Evolutionary conservation across 2,113 vertebrate genomes (phyloP), one percentile per base, ranked within the genome.

Genomic region (Embiotoca jacksoni): DNA sequence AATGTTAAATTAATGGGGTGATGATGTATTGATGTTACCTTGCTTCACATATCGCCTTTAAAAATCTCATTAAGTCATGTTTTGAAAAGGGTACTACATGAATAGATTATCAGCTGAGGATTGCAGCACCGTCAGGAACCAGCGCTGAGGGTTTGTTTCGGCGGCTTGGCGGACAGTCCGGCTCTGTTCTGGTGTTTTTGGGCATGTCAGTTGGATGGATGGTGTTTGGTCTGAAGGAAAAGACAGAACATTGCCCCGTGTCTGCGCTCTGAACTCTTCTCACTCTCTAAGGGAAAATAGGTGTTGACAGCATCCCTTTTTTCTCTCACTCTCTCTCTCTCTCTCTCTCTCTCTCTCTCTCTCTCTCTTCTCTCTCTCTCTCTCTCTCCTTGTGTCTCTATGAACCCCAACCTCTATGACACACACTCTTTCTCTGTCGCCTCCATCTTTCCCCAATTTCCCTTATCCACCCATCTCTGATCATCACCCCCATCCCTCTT

Each of bases 131-230:
- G 23, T 75, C 39, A 39, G 16, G 49, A n/a, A 50, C 35, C 16
- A 71, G 5, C 7, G 3, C 33, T 57, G 60, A 57, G 50, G 58
- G 39, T 75, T 70, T 68, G 47, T 66, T 72, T 66, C 37, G 75
- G 69, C 39, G 59, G 46, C 72, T 78, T 72, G 67, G 41, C 7
- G 58, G 54, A 44, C 82, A 39, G 72, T 55, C 53, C 79, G 62
- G 71, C 58, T 81, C 47, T 66, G 72, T 61, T 77, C 74, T 66
- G 69, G 63, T 78, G 64, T 73, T 82, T 82, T 83, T 81, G 67
- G 78, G 80, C 88, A 89, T 85, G 88, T 81, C 82, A 75, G 50
- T 30, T 81, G 58, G 75, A 88, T 87, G 82, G 76, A 88, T 82
- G 79, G 41, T 79, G 56, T 79, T 79, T 84, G 73, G 65, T 67